Base-by-base conservation (phyloP, 1,140 invertebrate genomes). In the Tetramorium parvispinum region DNA sequence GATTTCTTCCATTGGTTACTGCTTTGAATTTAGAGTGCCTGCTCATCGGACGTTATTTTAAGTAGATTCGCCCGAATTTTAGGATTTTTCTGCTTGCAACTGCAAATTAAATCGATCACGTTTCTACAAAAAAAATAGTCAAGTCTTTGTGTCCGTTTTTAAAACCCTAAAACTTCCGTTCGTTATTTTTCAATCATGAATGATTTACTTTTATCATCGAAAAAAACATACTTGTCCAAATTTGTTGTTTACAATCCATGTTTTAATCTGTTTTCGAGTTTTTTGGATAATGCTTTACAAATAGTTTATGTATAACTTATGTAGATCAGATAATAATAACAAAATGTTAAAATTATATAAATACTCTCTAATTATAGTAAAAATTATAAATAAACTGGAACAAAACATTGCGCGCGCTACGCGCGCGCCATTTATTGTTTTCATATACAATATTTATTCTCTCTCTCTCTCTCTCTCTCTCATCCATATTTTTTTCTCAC, bases 1-100 rank as follows among this genome's bases (percentile, higher is more conserved):
- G 79, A 83, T 83, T 83, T 83, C 79, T 73, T 83, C 57, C 53
- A 83, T 61, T 73, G 79, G 79, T 83, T 73, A 83, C 79, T 71
- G 79, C 68, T 83, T 83, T 83, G 79, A 83, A 83, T 83, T 75
- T 83, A 83, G 79, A 83, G 53, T 75, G 27, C 53, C 66, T 82
- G 24, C 66, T 82, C 49, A 51, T 79, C 78, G 65, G 32, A 3
- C 40, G 40, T 13, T 55, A 70, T 59, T 83, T 83, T 27, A 68
- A 81, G n/a, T 40, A 59, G 27, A 59, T 46, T 59, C 5, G 68
- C n/a, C 13, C 7, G 27, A 59, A 83, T 83, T 73, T 83, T 57
- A 24, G 13, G 3, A 21, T 59, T 16, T 79, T 68, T 0, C 49
- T n/a, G n/a, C 16, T 68, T 16, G 24, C 53, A 37, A 61, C 40